Conservation (phyloP, 2,113 vertebrate genomes). For the Caranx melampygus region DNA sequence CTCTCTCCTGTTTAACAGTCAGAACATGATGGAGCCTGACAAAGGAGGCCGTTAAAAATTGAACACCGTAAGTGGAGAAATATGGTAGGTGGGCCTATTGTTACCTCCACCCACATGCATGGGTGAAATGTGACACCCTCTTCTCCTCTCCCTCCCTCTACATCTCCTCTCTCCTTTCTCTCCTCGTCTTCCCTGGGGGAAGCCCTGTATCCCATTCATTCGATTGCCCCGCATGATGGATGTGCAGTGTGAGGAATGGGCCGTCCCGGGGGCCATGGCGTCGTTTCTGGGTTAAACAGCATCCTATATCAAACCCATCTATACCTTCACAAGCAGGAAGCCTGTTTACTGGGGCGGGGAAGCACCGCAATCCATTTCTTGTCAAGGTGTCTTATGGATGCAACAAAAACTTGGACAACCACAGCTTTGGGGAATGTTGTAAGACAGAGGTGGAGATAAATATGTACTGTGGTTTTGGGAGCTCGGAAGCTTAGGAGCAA, state of each 20-base stretch:
- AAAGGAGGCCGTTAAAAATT: slow-evolving; percentile 74
- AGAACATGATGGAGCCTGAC: slow-evolving; percentile 67
- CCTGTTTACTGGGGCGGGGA: slow-evolving; percentile 76
- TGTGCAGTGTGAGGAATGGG: slow-evolving; percentile 78
- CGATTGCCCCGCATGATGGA: slow-evolving; percentile 80
- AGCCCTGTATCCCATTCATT: slow-evolving; percentile 77
- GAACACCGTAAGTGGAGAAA: slow-evolving; percentile 71
- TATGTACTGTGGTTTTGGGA: slow-evolving; percentile 46
- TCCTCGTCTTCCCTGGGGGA: slow-evolving; percentile 64
- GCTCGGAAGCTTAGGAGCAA: background rate
- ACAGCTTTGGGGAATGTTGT: slow-evolving; percentile 49
- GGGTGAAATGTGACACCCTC: slow-evolving; percentile 72
- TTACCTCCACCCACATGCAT: slow-evolving; percentile 71
- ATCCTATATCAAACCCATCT: slow-evolving; percentile 79
- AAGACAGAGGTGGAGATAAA: slow-evolving; percentile 50
- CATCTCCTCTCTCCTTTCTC: slow-evolving; percentile 51
- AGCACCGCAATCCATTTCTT: slow-evolving; percentile 73
- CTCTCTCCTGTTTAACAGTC: slow-evolving; percentile 64
- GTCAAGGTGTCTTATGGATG: slow-evolving; percentile 65
- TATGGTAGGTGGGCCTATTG: slow-evolving; percentile 66
- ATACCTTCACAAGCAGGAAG: slow-evolving; percentile 78
- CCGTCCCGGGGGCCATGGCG: slow-evolving; percentile 61
- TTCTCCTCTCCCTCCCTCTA: slow-evolving; percentile 58
- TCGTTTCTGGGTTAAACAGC: slow-evolving; percentile 84
- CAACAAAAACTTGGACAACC: slow-evolving; percentile 55